These are phyloP conservation scores for Heliconius charithonia DNA, from an alignment of 2,888 invertebrate species.

Conservation along the genomic window DNA sequence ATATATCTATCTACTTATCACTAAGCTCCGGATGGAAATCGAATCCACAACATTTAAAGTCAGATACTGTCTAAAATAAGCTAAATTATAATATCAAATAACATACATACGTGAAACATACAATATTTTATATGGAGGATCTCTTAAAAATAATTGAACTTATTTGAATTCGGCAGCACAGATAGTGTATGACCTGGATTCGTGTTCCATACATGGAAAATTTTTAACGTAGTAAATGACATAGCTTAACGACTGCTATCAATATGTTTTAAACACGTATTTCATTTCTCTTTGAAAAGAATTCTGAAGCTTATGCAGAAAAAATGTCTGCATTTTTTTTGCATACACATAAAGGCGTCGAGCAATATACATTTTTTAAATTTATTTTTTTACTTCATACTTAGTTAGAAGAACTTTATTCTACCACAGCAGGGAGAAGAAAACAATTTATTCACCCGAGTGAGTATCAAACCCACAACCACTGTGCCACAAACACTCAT, in stretches of 20 bases:
- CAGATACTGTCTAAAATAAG: too few species aligned
- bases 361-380: neutral
- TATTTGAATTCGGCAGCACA: neutral
- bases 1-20: too few species aligned
- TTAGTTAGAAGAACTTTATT: neutral
- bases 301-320: neutral
- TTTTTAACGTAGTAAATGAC: neutral
- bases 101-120: neutral
- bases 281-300: neutral
- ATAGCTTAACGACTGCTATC: constrained; percentile 3
- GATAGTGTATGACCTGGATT: constrained; percentile 12
- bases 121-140: neutral
- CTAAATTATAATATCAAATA: too few species aligned
- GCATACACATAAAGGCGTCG: neutral
- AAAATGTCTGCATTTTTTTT: neutral
- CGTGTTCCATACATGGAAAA: neutral
- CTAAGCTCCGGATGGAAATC: too few species aligned
- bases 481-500: too few species aligned
- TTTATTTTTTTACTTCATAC: neutral
- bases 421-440: too few species aligned
- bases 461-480: too few species aligned
- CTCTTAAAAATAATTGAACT: constrained; percentile 6
- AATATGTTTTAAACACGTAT: constrained; percentile 7
- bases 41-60: too few species aligned
- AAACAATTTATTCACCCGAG: too few species aligned